A percentile compares a stretch with the other conserved stretches of the same genome.
These are phyloP conservation scores for Mionectes olivaceus DNA, from an alignment of 2,797 vertebrate genomes.

Conservation along the genomic window DNA sequence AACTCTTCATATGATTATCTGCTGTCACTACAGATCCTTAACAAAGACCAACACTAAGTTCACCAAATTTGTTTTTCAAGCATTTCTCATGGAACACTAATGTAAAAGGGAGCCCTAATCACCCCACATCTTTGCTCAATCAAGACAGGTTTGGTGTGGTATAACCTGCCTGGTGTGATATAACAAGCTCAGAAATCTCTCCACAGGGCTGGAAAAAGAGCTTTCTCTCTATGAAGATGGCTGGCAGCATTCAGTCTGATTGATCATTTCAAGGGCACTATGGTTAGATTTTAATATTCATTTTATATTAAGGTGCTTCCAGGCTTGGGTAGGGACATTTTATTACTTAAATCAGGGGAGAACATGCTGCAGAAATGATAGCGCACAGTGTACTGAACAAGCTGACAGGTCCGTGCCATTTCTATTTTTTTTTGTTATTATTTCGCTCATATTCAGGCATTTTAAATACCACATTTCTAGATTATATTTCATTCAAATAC, in stretches of 20 bases:
- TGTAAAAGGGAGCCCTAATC: neutral
- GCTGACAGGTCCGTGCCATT: neutral
- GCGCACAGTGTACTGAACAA: neutral
- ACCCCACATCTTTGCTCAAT: neutral
- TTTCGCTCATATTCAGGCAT: neutral
- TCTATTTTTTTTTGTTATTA: constrained; percentile 27
- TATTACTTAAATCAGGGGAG: constrained; percentile 19
- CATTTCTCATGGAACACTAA: neutral
- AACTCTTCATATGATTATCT: neutral
- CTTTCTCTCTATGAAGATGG: neutral
- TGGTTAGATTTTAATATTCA: constrained; percentile 42
- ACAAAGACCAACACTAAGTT: neutral
- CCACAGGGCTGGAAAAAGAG: neutral
- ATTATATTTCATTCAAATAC: neutral
- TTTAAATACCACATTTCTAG: constrained; percentile 4
- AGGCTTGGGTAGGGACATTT: neutral
- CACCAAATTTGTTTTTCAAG: neutral
- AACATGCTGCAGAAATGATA: neutral
- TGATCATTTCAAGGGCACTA: constrained; percentile 24
- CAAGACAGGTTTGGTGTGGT: neutral
- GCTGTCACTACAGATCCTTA: neutral
- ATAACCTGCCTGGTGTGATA: neutral
- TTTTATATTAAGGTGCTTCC: constrained; percentile 22
- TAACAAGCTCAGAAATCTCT: neutral
- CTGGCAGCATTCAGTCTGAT: neutral